Base-by-base conservation (phyloP, 2,888 invertebrate species). In the Hyposoter didymator region DNA sequence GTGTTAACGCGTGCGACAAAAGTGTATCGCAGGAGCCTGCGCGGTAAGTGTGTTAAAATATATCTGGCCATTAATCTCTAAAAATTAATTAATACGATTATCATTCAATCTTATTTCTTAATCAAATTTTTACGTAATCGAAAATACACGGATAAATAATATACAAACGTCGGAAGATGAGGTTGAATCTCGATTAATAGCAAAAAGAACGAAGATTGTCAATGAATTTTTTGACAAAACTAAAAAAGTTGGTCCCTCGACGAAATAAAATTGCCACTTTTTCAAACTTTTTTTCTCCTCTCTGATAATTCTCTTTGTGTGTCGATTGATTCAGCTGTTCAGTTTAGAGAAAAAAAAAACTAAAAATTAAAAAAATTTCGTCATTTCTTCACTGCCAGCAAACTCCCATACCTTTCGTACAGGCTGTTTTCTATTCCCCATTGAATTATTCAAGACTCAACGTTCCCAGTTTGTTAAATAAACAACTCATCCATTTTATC, bases 21-120 rank as follows among this genome's bases (percentile, higher is more conserved):
- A 47, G 17, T 10, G 32, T 70, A 70, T 70, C 69, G 8, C 17
- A 32, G 35, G 19, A 28, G 28, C 28, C 59, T 2, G n/a, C 17
- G 5, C 17, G 5, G 70, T 28, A 14, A 35, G 39, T 72, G 10
- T 35, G 49, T 14, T 17, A 69, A 19, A 10, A 3, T 32, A 72
- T 10, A 5, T 32, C 8, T 10, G n/a, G 17, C n/a, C 12, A 35
- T 52, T 12, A 35, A 72, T 72, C 12, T 8, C 19, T 35, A 2
- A 12, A 12, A 35, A 72, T 72, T n/a, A 52, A 72, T 52, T 35
- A 72, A 72, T 52, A 32, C n/a, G n/a, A 72, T 72, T 52, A 52
- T 72, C 52, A 35, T 52, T 49, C 70, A 52, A 72, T 72, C 12
- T 14, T 7, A 32, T 72, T 12, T 32, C 10, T 52, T 17, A 1